Conservation (phyloP, 2,888 invertebrate genomes). For the Creontiades dilutus region DNA sequence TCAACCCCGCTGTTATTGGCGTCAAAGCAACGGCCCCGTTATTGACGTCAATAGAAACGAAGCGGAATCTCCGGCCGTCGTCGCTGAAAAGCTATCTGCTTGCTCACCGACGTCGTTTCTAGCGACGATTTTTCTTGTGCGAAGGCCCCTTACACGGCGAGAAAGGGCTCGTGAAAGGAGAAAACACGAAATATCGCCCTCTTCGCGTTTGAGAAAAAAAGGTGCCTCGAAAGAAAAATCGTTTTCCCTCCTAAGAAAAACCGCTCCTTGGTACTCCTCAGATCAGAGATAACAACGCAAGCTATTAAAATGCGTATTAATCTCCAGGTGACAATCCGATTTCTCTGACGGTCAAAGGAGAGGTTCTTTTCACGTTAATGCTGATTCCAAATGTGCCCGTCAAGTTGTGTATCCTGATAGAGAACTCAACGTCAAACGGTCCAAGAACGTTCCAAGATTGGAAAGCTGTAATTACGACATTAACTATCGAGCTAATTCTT, state of each 20-base stretch:
- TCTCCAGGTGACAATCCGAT: background rate
- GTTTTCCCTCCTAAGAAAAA: background rate
- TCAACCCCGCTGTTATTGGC: slow-evolving; percentile 58
- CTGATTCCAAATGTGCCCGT: too few relatives aligned
- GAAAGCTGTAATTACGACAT: too few relatives aligned
- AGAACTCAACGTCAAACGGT: too few relatives aligned
- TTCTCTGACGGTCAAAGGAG: too few relatives aligned
- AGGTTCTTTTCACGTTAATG: too few relatives aligned
- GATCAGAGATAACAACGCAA: background rate
- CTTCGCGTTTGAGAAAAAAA: background rate
- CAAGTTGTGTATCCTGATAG: too few relatives aligned
- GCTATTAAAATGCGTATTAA: slow-evolving; percentile 9
- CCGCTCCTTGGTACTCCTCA: background rate
- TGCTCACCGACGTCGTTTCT: background rate
- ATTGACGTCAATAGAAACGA: slow-evolving; percentile 51
- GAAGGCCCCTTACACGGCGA: slow-evolving; percentile 9
- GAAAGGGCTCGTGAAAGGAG: background rate
- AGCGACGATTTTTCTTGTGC: background rate
- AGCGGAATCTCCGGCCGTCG: slow-evolving; percentile 19
- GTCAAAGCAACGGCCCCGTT: slow-evolving; percentile 59
- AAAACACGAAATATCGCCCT: slow-evolving; percentile 8
- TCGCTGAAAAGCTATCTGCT: slow-evolving; percentile 57
- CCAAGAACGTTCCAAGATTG: too few relatives aligned
- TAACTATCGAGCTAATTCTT: too few relatives aligned
- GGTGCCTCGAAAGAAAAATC: background rate